Conservation (phyloP, 2,888 invertebrate genomes). For the Sthenelais limicola region DNA sequence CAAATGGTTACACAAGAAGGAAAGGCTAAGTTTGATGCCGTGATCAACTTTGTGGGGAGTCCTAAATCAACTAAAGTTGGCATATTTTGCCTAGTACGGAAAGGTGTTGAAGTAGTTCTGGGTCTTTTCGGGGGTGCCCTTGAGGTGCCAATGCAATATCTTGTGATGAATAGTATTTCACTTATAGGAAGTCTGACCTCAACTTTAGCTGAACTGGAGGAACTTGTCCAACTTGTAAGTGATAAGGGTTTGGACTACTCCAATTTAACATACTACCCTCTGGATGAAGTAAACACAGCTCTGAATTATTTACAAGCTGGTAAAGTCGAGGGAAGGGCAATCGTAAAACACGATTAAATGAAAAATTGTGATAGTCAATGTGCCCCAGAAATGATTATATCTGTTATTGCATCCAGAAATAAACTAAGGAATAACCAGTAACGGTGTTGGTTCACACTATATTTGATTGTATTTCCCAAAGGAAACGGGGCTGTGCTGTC, state of each 20-base stretch:
- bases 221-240: background rate
- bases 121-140: background rate
- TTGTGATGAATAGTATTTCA: background rate
- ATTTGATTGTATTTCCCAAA: too few species aligned
- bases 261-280: background rate
- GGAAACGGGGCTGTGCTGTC: too few species aligned
- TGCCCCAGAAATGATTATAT: too few species aligned
- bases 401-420: too few species aligned
- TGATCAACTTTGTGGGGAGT: background rate
- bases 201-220: background rate
- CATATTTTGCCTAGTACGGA: background rate
- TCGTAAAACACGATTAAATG: background rate
- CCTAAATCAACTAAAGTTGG: background rate
- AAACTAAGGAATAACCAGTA: too few species aligned
- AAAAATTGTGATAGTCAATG: too few species aligned
- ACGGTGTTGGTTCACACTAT: too few species aligned
- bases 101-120: background rate
- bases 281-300: background rate
- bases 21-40: background rate
- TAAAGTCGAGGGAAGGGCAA: background rate
- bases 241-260: background rate
- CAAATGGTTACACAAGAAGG: background rate
- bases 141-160: background rate
- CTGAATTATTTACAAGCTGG: background rate
- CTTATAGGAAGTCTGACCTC: background rate